phyloP scores from a whole-genome alignment of 2,113 vertebrate species.

The Notechis scutatus region DNA sequence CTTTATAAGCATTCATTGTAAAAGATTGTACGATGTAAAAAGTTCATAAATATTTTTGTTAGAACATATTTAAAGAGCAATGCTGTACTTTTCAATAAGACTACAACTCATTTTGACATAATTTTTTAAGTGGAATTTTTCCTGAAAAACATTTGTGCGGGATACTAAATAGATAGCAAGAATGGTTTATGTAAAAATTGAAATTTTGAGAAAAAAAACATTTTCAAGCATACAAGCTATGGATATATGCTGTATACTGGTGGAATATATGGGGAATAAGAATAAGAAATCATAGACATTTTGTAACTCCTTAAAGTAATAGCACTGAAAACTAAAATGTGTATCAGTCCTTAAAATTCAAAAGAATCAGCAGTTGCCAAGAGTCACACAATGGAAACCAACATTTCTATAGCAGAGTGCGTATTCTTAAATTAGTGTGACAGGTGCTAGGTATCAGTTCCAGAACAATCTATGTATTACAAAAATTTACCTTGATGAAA shows the following conservation, averaged over 20 bases:
- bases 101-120: neutral
- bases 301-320: neutral
- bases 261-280: neutral
- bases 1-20: neutral
- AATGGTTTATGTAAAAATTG: neutral
- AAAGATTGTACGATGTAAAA: neutral
- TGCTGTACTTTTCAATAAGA: neutral
- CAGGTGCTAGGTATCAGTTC: accelerated
- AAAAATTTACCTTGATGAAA: constrained; percentile 84
- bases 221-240: neutral
- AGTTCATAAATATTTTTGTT: neutral
- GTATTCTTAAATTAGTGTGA: neutral
- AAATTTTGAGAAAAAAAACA: neutral
- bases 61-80: neutral
- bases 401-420: neutral
- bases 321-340: neutral
- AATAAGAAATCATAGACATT: neutral
- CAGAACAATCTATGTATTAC: neutral
- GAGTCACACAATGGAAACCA: neutral
- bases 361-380: neutral
- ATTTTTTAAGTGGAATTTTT: neutral
- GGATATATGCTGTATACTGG: neutral
- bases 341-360: neutral
- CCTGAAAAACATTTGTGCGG: neutral
- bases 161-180: neutral